Conservation (phyloP, 2,113 vertebrate species). For the Sylvietta virens region DNA sequence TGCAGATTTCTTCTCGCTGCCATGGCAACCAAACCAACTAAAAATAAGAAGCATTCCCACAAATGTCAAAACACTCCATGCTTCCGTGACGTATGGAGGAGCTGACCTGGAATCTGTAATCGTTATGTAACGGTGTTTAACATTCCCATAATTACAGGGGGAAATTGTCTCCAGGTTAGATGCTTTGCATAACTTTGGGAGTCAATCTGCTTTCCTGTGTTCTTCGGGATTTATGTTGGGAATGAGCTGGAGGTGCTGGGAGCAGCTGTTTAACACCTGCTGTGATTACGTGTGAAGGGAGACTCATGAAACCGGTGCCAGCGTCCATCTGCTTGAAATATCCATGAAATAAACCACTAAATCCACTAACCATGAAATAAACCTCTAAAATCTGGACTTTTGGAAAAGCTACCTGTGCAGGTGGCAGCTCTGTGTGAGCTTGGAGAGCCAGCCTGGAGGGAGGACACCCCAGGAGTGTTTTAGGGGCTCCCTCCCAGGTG, state of each 20-base stretch:
- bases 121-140: neutral
- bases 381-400: neutral
- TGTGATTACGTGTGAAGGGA: rapidly evolving
- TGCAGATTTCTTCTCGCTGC: conserved; percentile 16
- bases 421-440: neutral
- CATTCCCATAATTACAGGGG: neutral
- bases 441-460: neutral
- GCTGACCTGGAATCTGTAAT: conserved; percentile 20
- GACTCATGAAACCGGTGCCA: rapidly evolving
- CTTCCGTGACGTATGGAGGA: neutral
- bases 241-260: neutral
- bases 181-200: neutral
- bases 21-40: conserved; percentile 62
- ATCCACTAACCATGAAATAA: rapidly evolving
- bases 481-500: neutral
- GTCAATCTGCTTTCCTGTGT: neutral
- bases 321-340: neutral
- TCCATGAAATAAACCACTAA: rapidly evolving
- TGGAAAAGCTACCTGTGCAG: neutral
- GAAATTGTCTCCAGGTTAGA: neutral
- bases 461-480: rapidly evolving
- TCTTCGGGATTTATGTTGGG: neutral
- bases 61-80: conserved; percentile 52
- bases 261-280: neutral
- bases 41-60: conserved; percentile 60